A percentile compares a stretch with the other conserved stretches of the same genome.
These are phyloP conservation scores for Archaeoteleia sp. DNA, from an alignment of 2,888 invertebrate genomes.

Conservation along the genomic window DNA sequence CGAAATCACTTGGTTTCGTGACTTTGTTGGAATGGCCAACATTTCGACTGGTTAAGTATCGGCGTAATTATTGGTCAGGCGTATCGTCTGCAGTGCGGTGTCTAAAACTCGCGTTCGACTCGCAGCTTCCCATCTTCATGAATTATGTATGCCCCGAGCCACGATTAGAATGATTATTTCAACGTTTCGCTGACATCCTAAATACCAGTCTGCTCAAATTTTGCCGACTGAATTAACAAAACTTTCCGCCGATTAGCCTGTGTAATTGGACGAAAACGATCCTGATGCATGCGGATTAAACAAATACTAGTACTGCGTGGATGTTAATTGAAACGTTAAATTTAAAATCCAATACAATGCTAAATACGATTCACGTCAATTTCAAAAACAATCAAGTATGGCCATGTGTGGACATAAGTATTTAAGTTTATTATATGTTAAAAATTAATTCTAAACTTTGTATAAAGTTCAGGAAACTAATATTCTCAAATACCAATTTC, in stretches of 20 bases:
- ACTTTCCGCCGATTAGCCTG: slow-evolving; percentile 24
- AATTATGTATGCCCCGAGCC: slow-evolving; percentile 40
- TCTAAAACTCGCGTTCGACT: slow-evolving; percentile 21
- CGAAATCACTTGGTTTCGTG: slow-evolving; percentile 38
- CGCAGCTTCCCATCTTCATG: slow-evolving; percentile 29
- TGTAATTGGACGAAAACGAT: slow-evolving; percentile 17
- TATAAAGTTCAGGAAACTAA: no score
- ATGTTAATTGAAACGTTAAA: slow-evolving; percentile 24
- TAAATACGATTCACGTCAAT: no score
- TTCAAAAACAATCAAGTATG: no score
- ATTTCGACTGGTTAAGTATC: slow-evolving; percentile 33
- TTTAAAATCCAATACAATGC: slow-evolving; percentile 10
- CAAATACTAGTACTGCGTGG: slow-evolving; percentile 17
- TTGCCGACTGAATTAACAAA: slow-evolving; percentile 12
- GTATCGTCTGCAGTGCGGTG: slow-evolving; percentile 12
- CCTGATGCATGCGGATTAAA: slow-evolving; percentile 3
- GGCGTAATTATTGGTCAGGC: slow-evolving; percentile 35
- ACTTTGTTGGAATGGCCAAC: slow-evolving; percentile 16
- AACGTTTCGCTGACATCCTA: slow-evolving; percentile 35
- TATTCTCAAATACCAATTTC: no score
- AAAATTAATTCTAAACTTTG: no score
- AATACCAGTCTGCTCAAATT: slow-evolving; percentile 14
- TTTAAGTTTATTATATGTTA: no score
- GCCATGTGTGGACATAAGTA: no score
- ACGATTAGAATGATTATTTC: slow-evolving; percentile 50